Conservation (phyloP, 2,888 invertebrate species). For the Itoplectis maculator region DNA sequence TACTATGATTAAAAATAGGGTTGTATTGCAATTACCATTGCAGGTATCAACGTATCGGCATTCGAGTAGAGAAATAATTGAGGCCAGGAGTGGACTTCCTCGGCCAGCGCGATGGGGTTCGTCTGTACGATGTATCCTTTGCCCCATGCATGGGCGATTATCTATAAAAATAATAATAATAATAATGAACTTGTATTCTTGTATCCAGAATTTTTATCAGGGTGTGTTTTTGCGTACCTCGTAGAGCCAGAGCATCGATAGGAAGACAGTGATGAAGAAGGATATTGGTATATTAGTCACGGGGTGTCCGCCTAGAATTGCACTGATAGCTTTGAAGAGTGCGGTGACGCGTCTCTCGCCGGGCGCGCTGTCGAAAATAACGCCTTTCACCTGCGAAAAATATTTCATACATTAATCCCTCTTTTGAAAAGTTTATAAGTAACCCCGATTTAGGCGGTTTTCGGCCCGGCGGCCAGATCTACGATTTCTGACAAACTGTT, state of each 20-base stretch:
- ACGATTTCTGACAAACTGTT: too few species aligned
- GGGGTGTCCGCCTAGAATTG: conserved; percentile 87
- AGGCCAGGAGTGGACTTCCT: conserved; percentile 88
- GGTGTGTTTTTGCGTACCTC: conserved; percentile 85
- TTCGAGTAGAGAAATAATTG: conserved; percentile 91
- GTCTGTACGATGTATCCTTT: conserved; percentile 84
- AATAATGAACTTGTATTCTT: too few species aligned
- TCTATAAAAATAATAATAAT: conserved; percentile 79
- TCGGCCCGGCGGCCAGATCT: too few species aligned
- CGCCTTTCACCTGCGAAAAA: conserved; percentile 86
- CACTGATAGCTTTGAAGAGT: conserved; percentile 87
- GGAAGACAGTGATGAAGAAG: conserved; percentile 86
- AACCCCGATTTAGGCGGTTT: too few species aligned
- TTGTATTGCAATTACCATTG: conserved; percentile 83
- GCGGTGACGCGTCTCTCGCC: conserved; percentile 87
- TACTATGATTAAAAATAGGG: background rate
- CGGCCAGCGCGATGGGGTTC: conserved; percentile 87
- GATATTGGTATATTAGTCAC: conserved; percentile 87
- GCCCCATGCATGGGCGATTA: conserved; percentile 82
- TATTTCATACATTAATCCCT: too few species aligned
- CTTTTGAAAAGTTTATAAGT: too few species aligned
- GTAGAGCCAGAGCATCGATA: conserved; percentile 87
- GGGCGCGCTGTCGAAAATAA: conserved; percentile 91
- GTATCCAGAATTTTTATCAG: too few species aligned
- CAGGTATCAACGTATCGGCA: conserved; percentile 88